Evolutionary conservation across 35 echinoderm and acorn worm genomes (phyloP), one percentile per base, ranked within the genome.

Genomic region (Nesometra sesokonis): DNA sequence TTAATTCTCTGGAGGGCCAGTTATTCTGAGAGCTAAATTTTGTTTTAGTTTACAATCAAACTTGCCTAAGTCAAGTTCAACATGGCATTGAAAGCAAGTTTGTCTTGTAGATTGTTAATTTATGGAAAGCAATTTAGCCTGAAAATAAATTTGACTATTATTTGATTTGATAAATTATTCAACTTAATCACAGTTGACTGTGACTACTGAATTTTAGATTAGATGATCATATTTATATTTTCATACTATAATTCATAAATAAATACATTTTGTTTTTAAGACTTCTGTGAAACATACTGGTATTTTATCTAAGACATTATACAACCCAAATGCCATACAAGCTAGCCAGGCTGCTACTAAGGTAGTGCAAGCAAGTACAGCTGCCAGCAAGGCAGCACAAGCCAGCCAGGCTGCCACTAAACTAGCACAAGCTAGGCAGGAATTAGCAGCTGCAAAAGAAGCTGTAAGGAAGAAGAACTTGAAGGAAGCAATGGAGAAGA

Each of bases 241-340:
- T 15, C 15, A 15, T 4, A 43, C 38, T 43, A 43, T 27, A 67
- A 11, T 67, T 67, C 2, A 67, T 27, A 11, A 67, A 67, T 19
- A 67, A 11, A 11, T 67, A 11, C 9, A 2, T 67, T 17, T 67
- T 11, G 8, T 43, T 67, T 67, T 67, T 1, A 11, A 67, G 52
- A 67, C 52, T 19, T 1, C 32, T 34, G 86, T 35, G 30, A 77
- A 76, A 79, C 34, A 33, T 43, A 32, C 85, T 27, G 57, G 86
- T 78, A 89, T 99, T 67, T 67, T 67, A 34, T 88, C 96, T 35
- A 99, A 94, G 88, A 99, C 96, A 0, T 85, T 99, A 33, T 92
- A 79, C 39, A 99, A 99, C 77, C 89, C 86, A 30, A 67, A 87
- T 8, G 90, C 92, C 0, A 52, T 83, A 38, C 43, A 87, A 31